Evolutionary conservation across 2,113 vertebrate genomes (phyloP), one percentile per base, ranked within the genome.

Genomic region (Paracanthobrama guichenoti): DNA sequence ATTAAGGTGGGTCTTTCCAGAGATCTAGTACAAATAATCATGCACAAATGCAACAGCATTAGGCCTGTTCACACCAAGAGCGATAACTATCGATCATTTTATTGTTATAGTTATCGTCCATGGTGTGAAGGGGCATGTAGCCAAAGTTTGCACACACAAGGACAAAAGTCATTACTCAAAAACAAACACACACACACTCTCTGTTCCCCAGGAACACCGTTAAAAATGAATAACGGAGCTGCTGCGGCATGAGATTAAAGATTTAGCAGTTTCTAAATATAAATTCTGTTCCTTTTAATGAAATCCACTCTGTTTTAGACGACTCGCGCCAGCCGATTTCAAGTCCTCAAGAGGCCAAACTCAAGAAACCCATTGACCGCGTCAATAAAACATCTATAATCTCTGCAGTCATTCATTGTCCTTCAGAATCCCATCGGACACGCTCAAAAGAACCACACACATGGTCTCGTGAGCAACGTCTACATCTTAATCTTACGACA

Each of bases 151-250:
- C 76, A 60, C 31, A 84, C 62, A n/a, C 64, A 35, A 80, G 8
- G 28, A 11, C 26, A 85, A 35, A 60, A 67, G 28, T 42, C 74
- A 78, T 78, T 75, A 53, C n/a, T 64, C 62, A 86, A 64, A 82
- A 60, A 53, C 84, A 85, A 77, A 85, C 46, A 76, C 75, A 60
- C 55, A 55, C 55, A 55, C 48, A 50, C n/a, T 26, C 22, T 71
- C 79, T 50, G n/a, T 67, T 72, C 24, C 55, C 62, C 22, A 31
- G 55, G 79, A 76, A 81, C 48, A 46, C 28, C 6, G 22, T 83
- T 48, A 71, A 67, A 62, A 59, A 69, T 77, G 73, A 83, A 86
- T 55, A 86, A 78, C 24, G 8, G 35, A 5, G 73, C 82, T 76
- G 48, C 44, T 35, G 46, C 60, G 16, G 64, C 75, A 55, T 57